These are phyloP conservation scores for Aricia agestis DNA, from an alignment of 1,140 invertebrate genomes.

Conservation along the genomic window DNA sequence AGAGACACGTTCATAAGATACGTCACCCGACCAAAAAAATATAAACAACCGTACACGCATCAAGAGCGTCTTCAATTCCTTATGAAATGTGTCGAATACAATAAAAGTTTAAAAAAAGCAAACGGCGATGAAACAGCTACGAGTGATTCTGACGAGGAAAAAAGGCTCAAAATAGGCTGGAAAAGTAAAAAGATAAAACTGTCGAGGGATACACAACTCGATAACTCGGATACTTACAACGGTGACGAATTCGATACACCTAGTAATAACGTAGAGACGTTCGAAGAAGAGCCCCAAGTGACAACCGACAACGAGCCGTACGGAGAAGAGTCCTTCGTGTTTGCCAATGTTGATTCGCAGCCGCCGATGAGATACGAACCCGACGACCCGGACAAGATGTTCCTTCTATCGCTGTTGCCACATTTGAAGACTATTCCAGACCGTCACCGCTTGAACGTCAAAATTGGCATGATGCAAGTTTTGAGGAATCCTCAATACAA, in stretches of 20 bases:
- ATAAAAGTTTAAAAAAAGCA: too few species aligned
- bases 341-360: constrained; percentile 52
- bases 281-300: constrained; percentile 16
- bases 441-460: constrained; percentile 51
- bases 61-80: too few species aligned
- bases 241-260: constrained; percentile 44
- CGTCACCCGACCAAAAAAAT: neutral
- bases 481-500: constrained; percentile 42
- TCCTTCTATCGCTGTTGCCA: constrained; percentile 58
- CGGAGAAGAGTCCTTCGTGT: constrained; percentile 47
- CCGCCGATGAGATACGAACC: constrained; percentile 25
- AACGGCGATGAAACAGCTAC: neutral
- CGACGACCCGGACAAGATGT: constrained; percentile 60
- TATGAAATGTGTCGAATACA: too few species aligned
- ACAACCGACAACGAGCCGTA: neutral
- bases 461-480: constrained; percentile 69
- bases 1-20: neutral
- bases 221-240: constrained; percentile 36
- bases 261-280: neutral
- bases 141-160: constrained; percentile 47
- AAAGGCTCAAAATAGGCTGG: constrained; percentile 41
- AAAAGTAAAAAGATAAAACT: constrained; percentile 43
- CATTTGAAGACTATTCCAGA: constrained; percentile 63
- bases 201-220: too few species aligned
- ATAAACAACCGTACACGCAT: neutral